Conservation (phyloP, 2,113 vertebrate species). For the Pleuronectes platessa region DNA sequence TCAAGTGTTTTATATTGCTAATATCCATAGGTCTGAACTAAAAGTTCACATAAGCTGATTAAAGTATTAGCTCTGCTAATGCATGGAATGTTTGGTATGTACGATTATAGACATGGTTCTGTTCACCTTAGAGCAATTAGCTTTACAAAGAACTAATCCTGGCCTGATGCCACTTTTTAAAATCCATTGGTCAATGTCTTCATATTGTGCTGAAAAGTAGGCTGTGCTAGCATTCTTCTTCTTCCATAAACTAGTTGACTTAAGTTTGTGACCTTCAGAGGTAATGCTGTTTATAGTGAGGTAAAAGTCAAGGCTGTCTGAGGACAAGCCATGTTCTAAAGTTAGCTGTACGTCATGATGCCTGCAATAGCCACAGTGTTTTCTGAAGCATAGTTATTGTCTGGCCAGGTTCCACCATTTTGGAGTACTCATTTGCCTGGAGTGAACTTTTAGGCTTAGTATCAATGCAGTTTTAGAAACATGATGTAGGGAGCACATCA, state of each 20-base stretch:
- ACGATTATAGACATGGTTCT: constrained; percentile 52
- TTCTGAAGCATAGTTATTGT: neutral
- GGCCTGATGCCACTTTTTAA: constrained; percentile 11
- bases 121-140: constrained; percentile 39
- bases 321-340: constrained; percentile 34
- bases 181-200: neutral
- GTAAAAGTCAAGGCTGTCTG: neutral
- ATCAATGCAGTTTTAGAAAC: constrained; percentile 3
- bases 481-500: constrained; percentile 11
- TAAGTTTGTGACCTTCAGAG: neutral
- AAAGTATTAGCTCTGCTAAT: constrained; percentile 53
- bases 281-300: neutral
- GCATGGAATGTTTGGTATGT: constrained; percentile 71
- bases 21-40: constrained; percentile 31
- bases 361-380: constrained; percentile 25
- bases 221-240: neutral
- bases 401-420: neutral
- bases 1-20: neutral
- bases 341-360: constrained; percentile 31
- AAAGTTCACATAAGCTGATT: constrained; percentile 66
- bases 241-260: neutral
- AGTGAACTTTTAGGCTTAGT: constrained; percentile 8
- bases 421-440: neutral
- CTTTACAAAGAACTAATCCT: constrained; percentile 23
- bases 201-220: neutral